Conservation (phyloP, 2,113 vertebrate genomes). For the Heliornis fulica region DNA sequence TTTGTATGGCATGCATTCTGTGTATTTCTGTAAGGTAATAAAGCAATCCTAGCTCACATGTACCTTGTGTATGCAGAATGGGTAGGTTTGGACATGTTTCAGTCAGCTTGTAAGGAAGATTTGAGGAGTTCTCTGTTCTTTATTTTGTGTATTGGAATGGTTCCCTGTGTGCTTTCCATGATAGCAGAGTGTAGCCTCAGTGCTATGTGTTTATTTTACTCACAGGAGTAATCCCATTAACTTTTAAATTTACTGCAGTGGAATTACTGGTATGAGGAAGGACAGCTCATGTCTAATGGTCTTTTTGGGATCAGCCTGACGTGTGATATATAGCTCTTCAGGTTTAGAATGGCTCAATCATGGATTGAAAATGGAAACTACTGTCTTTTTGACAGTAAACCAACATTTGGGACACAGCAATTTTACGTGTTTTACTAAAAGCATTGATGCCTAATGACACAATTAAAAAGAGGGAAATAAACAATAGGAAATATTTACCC, state of each 20-base stretch:
- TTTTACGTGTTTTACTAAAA: conserved; percentile 7
- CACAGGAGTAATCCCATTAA: conserved; percentile 30
- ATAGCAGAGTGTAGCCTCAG: neutral
- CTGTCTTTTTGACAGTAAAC: conserved; percentile 20
- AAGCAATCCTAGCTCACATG: neutral
- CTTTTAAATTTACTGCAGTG: conserved; percentile 30
- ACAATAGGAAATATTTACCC: neutral
- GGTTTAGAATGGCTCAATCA: conserved; percentile 11
- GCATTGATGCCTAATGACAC: conserved; percentile 13
- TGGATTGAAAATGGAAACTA: neutral
- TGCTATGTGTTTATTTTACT: conserved; percentile 36
- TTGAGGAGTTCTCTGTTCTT: neutral
- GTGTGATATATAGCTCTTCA: conserved; percentile 19
- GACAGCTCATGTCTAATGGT: conserved; percentile 10
- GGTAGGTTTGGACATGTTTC: neutral
- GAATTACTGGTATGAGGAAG: conserved; percentile 37
- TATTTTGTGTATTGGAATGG: neutral
- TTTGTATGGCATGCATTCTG: neutral
- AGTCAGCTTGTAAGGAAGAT: neutral
- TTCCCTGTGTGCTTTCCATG: neutral
- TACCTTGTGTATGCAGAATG: neutral
- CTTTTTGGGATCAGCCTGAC: conserved; percentile 46
- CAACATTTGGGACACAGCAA: neutral
- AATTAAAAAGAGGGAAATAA: conserved; percentile 1
- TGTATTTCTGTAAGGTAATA: neutral